Evolutionary conservation across 2,113 vertebrate genomes (phyloP).

Genomic region (Lanius collurio): DNA sequence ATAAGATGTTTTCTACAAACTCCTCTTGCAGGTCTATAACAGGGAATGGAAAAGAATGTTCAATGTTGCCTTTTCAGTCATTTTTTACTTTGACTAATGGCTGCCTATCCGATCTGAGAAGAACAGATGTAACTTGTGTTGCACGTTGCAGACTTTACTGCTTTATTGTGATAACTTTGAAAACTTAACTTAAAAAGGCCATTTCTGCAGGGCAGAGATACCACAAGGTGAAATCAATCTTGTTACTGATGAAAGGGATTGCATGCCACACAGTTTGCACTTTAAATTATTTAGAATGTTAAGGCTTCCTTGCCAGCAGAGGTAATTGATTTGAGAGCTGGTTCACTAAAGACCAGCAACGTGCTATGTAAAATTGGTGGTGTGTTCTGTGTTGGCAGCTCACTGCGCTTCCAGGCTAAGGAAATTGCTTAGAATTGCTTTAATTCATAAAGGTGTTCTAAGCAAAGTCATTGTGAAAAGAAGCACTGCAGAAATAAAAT

Average conservation of each 20-base stretch:
- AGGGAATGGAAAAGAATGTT: neutral
- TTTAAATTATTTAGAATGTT: conserved; percentile 70
- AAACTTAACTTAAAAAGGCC: conserved; percentile 48
- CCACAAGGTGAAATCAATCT: conserved; percentile 58
- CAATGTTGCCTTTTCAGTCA: neutral
- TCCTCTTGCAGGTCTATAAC: neutral
- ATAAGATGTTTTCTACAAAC: neutral
- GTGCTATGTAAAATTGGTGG: conserved; percentile 37
- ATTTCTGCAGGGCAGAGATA: conserved; percentile 56
- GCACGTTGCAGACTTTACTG: neutral
- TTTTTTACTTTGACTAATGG: conserved; percentile 47
- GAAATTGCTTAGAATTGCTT: conserved; percentile 3
- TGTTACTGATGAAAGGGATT: conserved; percentile 46
- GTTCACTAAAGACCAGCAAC: conserved; percentile 50
- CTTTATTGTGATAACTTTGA: conserved; percentile 33
- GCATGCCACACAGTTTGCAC: neutral
- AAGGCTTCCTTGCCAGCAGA: conserved; percentile 62
- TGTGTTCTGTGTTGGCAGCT: conserved; percentile 36
- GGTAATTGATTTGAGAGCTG: conserved; percentile 64
- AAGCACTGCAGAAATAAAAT: neutral
- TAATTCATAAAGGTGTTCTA: neutral
- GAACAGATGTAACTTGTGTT: conserved; percentile 17
- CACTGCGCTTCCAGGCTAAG: conserved; percentile 21
- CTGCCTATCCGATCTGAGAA: neutral
- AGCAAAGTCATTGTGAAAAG: neutral